These are phyloP conservation scores for Microcaecilia unicolor DNA, from an alignment of 2,797 vertebrate genomes.

Conservation along the genomic window DNA sequence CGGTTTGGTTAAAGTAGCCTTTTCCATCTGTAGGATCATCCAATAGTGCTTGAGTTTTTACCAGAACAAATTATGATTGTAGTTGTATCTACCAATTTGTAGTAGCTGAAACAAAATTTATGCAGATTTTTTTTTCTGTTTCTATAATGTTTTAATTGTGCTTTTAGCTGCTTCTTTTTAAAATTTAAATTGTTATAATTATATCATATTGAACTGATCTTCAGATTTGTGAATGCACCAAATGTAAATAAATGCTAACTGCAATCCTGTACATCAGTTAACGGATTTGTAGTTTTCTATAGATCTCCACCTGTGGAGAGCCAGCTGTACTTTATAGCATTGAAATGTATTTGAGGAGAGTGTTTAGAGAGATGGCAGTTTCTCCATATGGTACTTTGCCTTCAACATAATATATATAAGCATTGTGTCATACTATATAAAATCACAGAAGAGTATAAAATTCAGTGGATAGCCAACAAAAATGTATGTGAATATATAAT, in stretches of 20 bases:
- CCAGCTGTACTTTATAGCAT: constrained; percentile 21
- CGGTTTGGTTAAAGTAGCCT: no score
- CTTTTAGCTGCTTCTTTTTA: no score
- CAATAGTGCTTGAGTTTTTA: no score
- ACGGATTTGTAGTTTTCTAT: no score
- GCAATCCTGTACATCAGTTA: constrained; percentile 1
- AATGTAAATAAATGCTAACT: constrained; percentile 20
- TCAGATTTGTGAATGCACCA: constrained; percentile 37
- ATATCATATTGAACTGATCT: constrained; percentile 28
- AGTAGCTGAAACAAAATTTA: no score
- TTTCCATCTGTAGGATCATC: no score
- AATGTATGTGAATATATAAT: background rate
- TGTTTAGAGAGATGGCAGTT: constrained; percentile 27
- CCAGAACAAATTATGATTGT: no score
- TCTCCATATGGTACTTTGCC: constrained; percentile 20
- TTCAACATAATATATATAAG: constrained; percentile 8
- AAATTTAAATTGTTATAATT: no score
- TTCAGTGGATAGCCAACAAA: background rate
- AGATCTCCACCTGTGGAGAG: constrained; percentile 23
- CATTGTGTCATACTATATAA: accelerated
- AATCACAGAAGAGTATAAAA: background rate
- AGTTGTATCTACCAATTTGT: no score
- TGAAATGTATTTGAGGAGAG: constrained; percentile 20
- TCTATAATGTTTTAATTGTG: no score
- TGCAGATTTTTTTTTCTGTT: no score